phyloP scores from a whole-genome alignment of 2,113 vertebrate species.

The Peromyscus leucopus region DNA sequence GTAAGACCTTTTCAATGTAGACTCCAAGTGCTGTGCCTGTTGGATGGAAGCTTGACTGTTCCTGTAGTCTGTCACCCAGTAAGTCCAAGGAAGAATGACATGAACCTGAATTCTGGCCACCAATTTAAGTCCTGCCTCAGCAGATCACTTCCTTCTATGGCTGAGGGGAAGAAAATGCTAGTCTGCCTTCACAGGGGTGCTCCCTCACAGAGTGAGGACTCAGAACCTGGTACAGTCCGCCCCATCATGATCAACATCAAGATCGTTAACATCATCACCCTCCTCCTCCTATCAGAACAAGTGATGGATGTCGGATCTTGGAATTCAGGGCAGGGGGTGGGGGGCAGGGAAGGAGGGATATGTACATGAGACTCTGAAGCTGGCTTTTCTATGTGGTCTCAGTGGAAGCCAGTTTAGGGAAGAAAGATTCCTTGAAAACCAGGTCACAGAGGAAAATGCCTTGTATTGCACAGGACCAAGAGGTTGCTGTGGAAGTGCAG shows the following conservation, averaged over 20 bases:
- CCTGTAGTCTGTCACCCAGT: neutral
- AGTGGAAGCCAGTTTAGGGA: neutral
- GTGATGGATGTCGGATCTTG: fast-evolving
- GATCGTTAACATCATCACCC: fast-evolving
- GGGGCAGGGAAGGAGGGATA: neutral
- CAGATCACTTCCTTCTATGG: neutral
- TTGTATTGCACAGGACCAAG: neutral
- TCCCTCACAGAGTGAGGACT: fast-evolving
- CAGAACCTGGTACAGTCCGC: fast-evolving
- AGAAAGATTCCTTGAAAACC: conserved; percentile 50
- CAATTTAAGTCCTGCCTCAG: neutral
- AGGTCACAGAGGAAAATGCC: conserved; percentile 62
- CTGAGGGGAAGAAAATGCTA: fast-evolving
- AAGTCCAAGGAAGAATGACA: neutral
- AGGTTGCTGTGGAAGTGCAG: neutral
- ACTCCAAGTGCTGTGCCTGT: neutral
- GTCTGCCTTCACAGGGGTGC: neutral
- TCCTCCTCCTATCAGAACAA: fast-evolving
- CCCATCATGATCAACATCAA: fast-evolving
- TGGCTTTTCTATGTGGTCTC: fast-evolving
- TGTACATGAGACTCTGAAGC: fast-evolving
- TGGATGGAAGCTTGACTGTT: neutral
- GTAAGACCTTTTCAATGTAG: neutral
- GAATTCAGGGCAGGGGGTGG: too few species aligned
- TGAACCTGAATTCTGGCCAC: neutral